Conservation (phyloP, 2,888 invertebrate genomes). For the Pemphredon lugubris region DNA sequence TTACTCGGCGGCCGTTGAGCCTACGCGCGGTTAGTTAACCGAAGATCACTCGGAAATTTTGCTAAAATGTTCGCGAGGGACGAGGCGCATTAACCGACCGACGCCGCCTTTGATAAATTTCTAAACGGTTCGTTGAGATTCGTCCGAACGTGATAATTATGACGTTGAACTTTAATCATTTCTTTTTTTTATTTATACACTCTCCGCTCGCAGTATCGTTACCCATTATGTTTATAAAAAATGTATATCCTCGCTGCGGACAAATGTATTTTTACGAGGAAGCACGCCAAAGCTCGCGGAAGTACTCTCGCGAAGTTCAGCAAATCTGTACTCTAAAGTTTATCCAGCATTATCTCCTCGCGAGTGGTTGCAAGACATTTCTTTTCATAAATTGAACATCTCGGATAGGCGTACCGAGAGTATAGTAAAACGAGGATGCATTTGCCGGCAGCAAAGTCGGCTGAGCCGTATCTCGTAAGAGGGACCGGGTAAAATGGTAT, state of each 20-base stretch:
- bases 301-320: neutral
- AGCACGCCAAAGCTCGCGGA: neutral
- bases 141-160: neutral
- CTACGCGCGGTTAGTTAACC: neutral
- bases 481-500: slow-evolving; percentile 6
- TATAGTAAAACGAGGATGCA: slow-evolving; percentile 11
- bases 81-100: no score
- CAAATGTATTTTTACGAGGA: no score
- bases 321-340: neutral
- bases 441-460: slow-evolving; percentile 4
- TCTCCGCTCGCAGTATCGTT: no score
- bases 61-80: no score
- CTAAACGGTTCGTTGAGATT: neutral
- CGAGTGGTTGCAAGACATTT: neutral
- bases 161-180: no score
- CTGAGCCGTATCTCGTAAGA: slow-evolving; percentile 4
- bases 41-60: no score
- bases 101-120: no score
- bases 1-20: neutral
- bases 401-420: slow-evolving; percentile 2
- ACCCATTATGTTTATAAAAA: no score
- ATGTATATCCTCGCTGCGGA: no score
- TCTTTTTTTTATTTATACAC: no score
- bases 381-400: neutral
- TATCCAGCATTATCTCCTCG: slow-evolving; percentile 1